Conservation (phyloP, 2,113 vertebrate species). For the Stegostoma tigrinum region DNA sequence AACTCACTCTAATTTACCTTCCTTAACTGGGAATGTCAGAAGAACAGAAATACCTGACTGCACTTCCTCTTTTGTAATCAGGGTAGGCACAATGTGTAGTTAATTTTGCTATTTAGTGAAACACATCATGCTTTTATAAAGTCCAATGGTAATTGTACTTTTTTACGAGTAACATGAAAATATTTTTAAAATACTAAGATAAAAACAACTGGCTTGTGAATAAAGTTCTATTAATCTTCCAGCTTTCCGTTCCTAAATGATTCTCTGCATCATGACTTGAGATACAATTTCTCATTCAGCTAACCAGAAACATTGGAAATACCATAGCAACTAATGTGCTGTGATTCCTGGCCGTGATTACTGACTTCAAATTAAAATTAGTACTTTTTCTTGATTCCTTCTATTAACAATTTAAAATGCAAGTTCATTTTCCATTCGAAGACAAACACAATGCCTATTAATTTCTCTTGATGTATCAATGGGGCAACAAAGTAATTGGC, state of each 20-base stretch:
- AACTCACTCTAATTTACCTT: background rate
- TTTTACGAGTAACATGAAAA: background rate
- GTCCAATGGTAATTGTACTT: background rate
- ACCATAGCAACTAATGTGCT: background rate
- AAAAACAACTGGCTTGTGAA: background rate
- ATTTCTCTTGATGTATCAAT: slow-evolving; percentile 44
- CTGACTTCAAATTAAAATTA: background rate
- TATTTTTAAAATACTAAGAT: background rate
- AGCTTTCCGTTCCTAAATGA: background rate
- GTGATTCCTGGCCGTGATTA: background rate
- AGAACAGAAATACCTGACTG: background rate
- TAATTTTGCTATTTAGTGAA: background rate
- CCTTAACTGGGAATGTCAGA: background rate
- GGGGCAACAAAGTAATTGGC: slow-evolving; percentile 43
- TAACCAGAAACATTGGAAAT: background rate
- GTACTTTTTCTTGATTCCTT: background rate
- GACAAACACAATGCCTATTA: background rate
- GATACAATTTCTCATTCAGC: background rate
- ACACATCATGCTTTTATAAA: background rate
- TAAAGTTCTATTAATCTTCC: background rate
- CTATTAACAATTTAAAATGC: background rate
- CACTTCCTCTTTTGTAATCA: background rate
- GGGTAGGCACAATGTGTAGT: background rate
- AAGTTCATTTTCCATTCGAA: background rate
- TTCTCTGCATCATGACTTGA: background rate